A percentile compares a stretch with the other conserved stretches of the same genome.
phyloP scores from a whole-genome alignment of 2,797 vertebrate genomes.

The Paratrypauchen microcephalus region DNA sequence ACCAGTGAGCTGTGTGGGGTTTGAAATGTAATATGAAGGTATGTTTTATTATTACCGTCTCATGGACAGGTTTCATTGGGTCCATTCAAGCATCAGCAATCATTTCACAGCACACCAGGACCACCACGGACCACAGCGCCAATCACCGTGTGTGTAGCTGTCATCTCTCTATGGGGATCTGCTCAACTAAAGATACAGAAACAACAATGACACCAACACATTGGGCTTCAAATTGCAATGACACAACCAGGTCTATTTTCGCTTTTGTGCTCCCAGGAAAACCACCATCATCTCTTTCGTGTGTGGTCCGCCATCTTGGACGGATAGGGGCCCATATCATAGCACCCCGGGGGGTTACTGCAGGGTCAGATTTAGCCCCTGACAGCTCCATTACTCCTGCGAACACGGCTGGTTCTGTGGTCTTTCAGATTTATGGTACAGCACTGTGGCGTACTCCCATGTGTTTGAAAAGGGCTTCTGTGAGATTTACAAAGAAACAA shows the following conservation, averaged over 20 bases:
- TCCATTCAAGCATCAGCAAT: slow-evolving; percentile 39
- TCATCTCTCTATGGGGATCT: slow-evolving; percentile 39
- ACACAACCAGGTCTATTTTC: slow-evolving; percentile 66
- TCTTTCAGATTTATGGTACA: slow-evolving; percentile 46
- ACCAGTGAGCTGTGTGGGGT: slow-evolving; percentile 2
- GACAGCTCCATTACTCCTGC: slow-evolving; percentile 70
- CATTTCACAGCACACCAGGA: slow-evolving; percentile 29
- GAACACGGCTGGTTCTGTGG: slow-evolving; percentile 53
- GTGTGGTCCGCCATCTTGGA: slow-evolving; percentile 17
- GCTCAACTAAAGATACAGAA: slow-evolving; percentile 20
- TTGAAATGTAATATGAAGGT: slow-evolving; percentile 6
- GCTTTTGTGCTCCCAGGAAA: slow-evolving; percentile 52
- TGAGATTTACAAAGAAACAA: slow-evolving; percentile 28
- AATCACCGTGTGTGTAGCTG: slow-evolving; percentile 11
- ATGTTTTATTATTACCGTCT: slow-evolving; percentile 2
- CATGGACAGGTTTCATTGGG: slow-evolving; percentile 32
- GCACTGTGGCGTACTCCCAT: slow-evolving; percentile 33
- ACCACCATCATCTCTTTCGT: slow-evolving; percentile 47
- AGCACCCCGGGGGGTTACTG: slow-evolving; percentile 45
- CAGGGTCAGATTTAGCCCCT: slow-evolving; percentile 59
- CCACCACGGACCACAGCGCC: slow-evolving; percentile 24
- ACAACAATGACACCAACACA: slow-evolving; percentile 11
- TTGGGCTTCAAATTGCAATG: slow-evolving; percentile 30
- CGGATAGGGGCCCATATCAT: slow-evolving; percentile 41
- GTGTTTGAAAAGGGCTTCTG: slow-evolving; percentile 27